Base-by-base conservation (phyloP, 2,113 vertebrate species). In the Beaufortia kweichowensis region DNA sequence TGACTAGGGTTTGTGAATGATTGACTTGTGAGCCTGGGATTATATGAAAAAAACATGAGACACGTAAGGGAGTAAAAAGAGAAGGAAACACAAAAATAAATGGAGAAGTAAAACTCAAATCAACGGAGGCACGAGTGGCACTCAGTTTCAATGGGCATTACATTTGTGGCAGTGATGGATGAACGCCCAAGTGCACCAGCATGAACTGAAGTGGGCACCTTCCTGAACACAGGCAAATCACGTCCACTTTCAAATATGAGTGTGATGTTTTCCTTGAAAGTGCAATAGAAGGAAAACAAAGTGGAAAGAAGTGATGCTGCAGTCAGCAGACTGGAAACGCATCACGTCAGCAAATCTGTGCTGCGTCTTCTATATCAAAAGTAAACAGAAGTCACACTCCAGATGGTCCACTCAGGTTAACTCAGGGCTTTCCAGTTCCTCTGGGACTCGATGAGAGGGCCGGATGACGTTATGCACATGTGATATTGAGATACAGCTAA, bases 241-340 rank as follows among this genome's bases (percentile, higher is more conserved):
- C 48, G 68, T 64, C 65, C 31, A 60, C 60, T 73, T 15, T 14
- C 3, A 39, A 76, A 72, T 56, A 61, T 11, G 23, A 72, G 60
- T 53, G 61, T 39, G 11, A 9, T 35, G 31, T 21, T 59, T n/a
- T 41, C 28, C n/a, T 69, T 59, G 24, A 70, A 78, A 70, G 43
- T 61, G 12, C 29, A 35, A 29, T 26, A 28, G 15, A 8, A 19
- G 43, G 29, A 28, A 43, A 39, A 69, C 39, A 68, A 74, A 67
- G 31, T 8, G 12, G n/a, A 29, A 23, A 53, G 2, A 76, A 77
- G 72, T 48, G 35, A 31, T 59, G 60, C 80, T 46, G 19, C 28
- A 8, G 66, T 86, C 83, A 85, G 85, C 84, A 85, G 64, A 81
- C 73, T 73, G 8, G 1, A 72, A 53, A 84, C 75, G 3, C 81